Evolutionary conservation across 92 coral and sea anemone species (phyloP), one percentile per base, ranked within the genome.

Genomic region (Actinernus sp.): DNA sequence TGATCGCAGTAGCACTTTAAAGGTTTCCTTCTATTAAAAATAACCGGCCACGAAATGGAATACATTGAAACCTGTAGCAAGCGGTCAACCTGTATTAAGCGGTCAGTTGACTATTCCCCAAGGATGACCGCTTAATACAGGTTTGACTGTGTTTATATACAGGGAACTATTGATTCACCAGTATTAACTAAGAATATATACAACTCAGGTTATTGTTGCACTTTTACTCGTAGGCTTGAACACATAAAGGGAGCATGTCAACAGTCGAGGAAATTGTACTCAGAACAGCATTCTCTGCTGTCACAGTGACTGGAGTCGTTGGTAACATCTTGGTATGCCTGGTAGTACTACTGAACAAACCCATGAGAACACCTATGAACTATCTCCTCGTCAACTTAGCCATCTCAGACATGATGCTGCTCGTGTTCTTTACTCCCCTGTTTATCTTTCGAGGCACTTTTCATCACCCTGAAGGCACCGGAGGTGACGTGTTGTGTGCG

Each of bases 321-420:
- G 85, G 85, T 5, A 78, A 78, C 57, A 70, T 65, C 3, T 28
- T 78, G 11, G 85, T 78, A 1, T 56, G 63, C 24, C 65, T 78
- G 10, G 79, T 78, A 10, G 78, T 78, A 7, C 29, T 70, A 7
- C 70, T 31, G 14, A 68, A 78, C 65, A 58, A 58, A 43, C 45
- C 79, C 14, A 78, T 78, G 85, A 61, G 64, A 71, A 59, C 78
- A 32, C 85, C 85, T 32, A 78, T 73, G 64, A 78, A 78, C 61
- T 78, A 57, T 27, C 79, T 78, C 24, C 79, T 78, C 17, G 65
- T 69, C 13, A 78, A 78, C 61, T 79, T 78, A 3, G 85, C 85
- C 36, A 60, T 63, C 47, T 49, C 78, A 4, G 85, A 78, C 32
- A 68, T 78, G 18, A 64, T 78, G 71, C 53, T 78, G 12, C 55